Conservation (phyloP, 2,797 vertebrate species). For the Lutjanus campechanus region DNA sequence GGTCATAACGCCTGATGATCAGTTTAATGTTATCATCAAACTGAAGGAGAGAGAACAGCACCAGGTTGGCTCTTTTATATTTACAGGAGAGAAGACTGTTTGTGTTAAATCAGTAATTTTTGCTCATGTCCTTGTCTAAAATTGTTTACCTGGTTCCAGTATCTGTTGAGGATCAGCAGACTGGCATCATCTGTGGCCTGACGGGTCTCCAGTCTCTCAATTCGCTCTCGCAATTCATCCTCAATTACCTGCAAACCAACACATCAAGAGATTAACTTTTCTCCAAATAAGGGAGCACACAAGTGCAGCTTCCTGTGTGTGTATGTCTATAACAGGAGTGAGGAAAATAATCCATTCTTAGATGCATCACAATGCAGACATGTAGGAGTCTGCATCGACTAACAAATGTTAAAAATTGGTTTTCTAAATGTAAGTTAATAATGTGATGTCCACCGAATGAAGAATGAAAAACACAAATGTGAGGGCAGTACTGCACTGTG, state of each 20-base stretch:
- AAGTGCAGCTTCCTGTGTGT: neutral
- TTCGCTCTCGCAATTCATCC: constrained; percentile 94
- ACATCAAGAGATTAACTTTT: neutral
- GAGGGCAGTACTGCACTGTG: too few species aligned
- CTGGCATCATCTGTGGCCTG: constrained; percentile 97
- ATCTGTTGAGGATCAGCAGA: constrained; percentile 95
- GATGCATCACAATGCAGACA: too few species aligned
- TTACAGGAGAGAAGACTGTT: neutral
- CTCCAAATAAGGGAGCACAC: neutral
- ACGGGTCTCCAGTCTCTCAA: constrained; percentile 94
- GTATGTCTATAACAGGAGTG: neutral
- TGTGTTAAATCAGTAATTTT: neutral
- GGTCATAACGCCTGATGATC: constrained; percentile 91
- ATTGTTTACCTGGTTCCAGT: constrained; percentile 94
- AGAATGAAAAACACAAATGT: too few species aligned
- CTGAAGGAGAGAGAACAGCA: constrained; percentile 72
- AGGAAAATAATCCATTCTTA: too few species aligned
- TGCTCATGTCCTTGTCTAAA: neutral
- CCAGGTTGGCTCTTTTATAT: neutral
- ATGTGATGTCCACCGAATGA: too few species aligned
- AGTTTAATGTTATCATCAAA: constrained; percentile 96
- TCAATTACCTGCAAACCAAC: constrained; percentile 89
- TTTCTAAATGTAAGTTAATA: too few species aligned
- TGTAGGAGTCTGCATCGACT: too few species aligned
- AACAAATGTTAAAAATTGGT: too few species aligned